These are phyloP conservation scores for Mormyrus proboscirostris DNA, from an alignment of 2,797 vertebrate species.

Conservation along the genomic window DNA sequence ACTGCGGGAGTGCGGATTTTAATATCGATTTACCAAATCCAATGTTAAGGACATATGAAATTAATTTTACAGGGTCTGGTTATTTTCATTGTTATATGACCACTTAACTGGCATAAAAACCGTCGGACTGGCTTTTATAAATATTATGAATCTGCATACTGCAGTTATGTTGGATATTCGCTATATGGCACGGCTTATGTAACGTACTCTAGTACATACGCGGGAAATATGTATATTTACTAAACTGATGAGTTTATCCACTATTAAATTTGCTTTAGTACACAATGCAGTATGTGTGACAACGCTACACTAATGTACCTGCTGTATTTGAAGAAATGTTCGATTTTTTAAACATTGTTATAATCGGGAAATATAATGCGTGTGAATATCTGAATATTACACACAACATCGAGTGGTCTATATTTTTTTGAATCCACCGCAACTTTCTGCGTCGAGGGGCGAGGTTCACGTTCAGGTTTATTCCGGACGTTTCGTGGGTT, in stretches of 20 bases:
- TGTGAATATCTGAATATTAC: background rate
- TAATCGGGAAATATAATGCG: background rate
- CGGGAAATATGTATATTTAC: background rate
- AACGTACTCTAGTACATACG: background rate
- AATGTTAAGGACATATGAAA: background rate
- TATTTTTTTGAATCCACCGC: background rate
- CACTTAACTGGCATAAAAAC: background rate
- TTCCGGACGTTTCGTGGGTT: background rate
- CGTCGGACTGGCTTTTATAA: background rate
- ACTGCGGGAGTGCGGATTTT: background rate
- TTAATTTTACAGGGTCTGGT: background rate
- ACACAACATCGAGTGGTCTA: background rate
- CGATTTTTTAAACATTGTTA: background rate
- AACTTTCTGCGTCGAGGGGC: background rate
- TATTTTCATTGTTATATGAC: background rate
- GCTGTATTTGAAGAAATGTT: background rate
- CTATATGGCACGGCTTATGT: background rate
- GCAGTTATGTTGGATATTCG: background rate
- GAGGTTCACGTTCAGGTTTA: conserved; percentile 11
- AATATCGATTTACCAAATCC: background rate
- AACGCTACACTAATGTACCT: background rate
- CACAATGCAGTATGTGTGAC: background rate
- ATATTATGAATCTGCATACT: background rate
- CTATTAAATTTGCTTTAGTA: background rate
- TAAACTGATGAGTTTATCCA: background rate